Conservation (phyloP, 2,113 vertebrate species). For the Benitochromis conjunctus region DNA sequence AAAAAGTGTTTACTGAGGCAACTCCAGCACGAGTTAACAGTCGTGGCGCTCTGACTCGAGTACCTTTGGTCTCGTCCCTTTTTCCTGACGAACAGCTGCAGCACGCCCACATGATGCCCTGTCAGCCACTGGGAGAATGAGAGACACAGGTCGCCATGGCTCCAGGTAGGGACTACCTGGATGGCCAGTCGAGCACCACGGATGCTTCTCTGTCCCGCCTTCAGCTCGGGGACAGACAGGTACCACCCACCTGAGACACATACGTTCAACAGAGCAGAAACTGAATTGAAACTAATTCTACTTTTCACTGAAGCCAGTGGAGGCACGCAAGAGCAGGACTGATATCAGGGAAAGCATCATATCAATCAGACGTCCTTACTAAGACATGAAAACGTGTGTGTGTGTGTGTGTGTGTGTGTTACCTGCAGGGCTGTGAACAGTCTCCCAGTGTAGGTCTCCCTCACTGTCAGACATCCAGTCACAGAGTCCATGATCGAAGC, state of each 20-base stretch:
- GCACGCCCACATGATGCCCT: conserved; percentile 73
- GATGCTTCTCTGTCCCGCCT: conserved; percentile 59
- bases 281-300: accelerated
- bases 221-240: conserved; percentile 75
- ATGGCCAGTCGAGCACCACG: conserved; percentile 78
- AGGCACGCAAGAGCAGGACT: background rate
- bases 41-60: accelerated
- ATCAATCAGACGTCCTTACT: background rate
- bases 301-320: background rate
- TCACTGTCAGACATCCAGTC: conserved; percentile 83
- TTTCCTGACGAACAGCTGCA: conserved; percentile 83
- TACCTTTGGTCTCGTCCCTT: conserved; percentile 51
- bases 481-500: conserved; percentile 84
- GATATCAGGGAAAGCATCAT: background rate
- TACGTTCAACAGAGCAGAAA: background rate
- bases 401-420: background rate
- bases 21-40: background rate
- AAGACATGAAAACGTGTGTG: background rate
- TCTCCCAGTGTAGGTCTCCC: conserved; percentile 81
- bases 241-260: conserved; percentile 79
- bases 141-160: conserved; percentile 75
- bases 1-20: background rate
- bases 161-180: conserved; percentile 55
- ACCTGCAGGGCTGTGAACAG: conserved; percentile 56
- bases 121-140: conserved; percentile 85